Evolutionary conservation across 2,888 invertebrate species (phyloP), one percentile per base, ranked within the genome.

Genomic region (Barypeithes pellucidus): DNA sequence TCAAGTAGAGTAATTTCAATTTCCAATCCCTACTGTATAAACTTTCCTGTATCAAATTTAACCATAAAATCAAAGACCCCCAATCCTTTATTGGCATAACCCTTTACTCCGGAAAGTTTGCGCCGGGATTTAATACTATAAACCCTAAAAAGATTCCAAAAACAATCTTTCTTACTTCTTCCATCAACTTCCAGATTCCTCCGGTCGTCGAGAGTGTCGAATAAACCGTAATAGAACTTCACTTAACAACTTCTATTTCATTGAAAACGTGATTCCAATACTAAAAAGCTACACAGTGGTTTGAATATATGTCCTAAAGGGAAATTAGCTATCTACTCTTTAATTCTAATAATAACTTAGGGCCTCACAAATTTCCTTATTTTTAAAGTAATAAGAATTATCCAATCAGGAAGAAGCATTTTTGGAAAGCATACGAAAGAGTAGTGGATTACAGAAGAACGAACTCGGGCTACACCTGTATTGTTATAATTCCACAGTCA

Each of bases 221-320:
- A 83, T 84, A 81, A 82, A 83, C 82, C 81, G 80, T 82, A 82
- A 84, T 83, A 83, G 82, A 82, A 84, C 80, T 83, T 83, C 83
- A 84, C 83, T 84, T 84, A 84, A 82, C 83, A 83, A 82, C 83
- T 84, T 82, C 82, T 81, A 83, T 84, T 83, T 83, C 83, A 84
- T 84, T 84, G 83, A 83, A 84, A 82, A 83, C 84, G 84, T 84
- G 84, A 80, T 73, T 60, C 66, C 72, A 72, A 72, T 75, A 65
- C 47, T 39, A 52, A 73, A 52, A 41, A 65, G 60, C 63, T 14
- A 20, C 12, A 24, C 67, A 68, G 65, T 67, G 73, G 73, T 22
- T 24, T 9, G 4, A 12, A 24, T 50, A 20, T 20, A 20, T 16
- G 1, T 47, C 12, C 12, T 39, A 11, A 5, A 9, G 11, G 39